A percentile compares a stretch with the other conserved stretches of the same genome.
phyloP scores from a whole-genome alignment of 2,888 invertebrate species.

The Standfussiana lucernea region DNA sequence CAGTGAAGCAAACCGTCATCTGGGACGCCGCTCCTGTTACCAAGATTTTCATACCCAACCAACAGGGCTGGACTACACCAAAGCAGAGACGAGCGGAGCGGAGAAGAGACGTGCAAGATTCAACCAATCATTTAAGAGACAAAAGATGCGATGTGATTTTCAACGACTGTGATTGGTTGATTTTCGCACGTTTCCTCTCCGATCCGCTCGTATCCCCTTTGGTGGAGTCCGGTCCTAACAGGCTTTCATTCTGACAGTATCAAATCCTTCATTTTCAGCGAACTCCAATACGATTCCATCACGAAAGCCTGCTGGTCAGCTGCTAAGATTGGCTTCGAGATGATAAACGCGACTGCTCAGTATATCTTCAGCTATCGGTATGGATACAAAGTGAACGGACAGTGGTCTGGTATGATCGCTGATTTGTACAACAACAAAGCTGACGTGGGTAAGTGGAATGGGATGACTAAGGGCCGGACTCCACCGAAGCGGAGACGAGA shows the following conservation, averaged over 20 bases:
- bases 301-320: constrained; percentile 79
- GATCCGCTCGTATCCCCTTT: too few species aligned
- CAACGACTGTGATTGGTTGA: too few species aligned
- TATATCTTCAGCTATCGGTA: constrained; percentile 78
- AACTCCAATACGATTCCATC: constrained; percentile 77
- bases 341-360: constrained; percentile 80
- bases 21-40: neutral
- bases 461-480: too few species aligned
- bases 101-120: too few species aligned
- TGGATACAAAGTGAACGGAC: constrained; percentile 79
- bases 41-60: neutral
- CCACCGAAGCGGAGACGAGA: too few species aligned
- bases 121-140: too few species aligned
- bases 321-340: constrained; percentile 76
- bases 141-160: too few species aligned
- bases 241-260: neutral
- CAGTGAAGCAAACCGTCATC: neutral
- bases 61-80: too few species aligned
- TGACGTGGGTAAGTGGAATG: constrained; percentile 76
- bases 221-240: too few species aligned
- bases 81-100: too few species aligned
- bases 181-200: too few species aligned
- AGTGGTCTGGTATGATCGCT: constrained; percentile 82
- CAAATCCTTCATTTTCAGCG: constrained; percentile 65
- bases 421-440: constrained; percentile 77